Evolutionary conservation across 2,888 invertebrate species (phyloP).

Genomic region (Entomobrya proxima): DNA sequence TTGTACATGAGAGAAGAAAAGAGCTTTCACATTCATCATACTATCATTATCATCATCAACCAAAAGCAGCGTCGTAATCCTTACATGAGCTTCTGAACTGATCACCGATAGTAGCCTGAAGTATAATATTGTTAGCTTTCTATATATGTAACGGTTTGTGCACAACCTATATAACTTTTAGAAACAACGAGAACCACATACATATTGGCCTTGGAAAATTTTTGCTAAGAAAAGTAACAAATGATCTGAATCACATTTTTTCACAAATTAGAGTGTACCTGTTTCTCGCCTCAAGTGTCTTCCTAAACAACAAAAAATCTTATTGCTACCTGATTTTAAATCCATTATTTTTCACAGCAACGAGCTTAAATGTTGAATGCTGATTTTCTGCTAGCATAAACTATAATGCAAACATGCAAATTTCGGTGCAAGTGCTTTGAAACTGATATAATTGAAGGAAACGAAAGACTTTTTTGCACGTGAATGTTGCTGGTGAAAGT

Average conservation of each 20-base stretch:
- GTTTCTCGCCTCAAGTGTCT: conserved; percentile 38
- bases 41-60: not conserved
- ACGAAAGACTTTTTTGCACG: too few species aligned
- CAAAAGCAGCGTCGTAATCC: not conserved
- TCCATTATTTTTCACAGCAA: not conserved
- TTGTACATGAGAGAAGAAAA: not conserved
- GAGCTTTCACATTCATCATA: conserved; percentile 16
- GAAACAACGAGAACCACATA: not conserved
- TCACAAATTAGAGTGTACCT: not conserved
- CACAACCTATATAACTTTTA: not conserved
- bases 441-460: too few species aligned
- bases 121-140: too few species aligned
- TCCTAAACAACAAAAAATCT: not conserved
- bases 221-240: not conserved
- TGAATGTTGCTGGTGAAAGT: too few species aligned
- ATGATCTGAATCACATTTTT: not conserved
- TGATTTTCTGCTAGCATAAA: too few species aligned
- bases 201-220: conserved; percentile 26
- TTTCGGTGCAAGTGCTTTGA: too few species aligned
- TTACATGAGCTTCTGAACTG: not conserved
- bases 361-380: conserved; percentile 1
- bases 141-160: not conserved
- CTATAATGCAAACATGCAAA: too few species aligned
- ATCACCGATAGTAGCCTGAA: conserved; percentile 3
- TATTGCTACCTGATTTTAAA: not conserved